Percentiles rank a stretch among this genome's conserved stretches.
phyloP scores from a whole-genome alignment of 2,797 vertebrate genomes.

The Tokudaia tokunoshimensis region DNA sequence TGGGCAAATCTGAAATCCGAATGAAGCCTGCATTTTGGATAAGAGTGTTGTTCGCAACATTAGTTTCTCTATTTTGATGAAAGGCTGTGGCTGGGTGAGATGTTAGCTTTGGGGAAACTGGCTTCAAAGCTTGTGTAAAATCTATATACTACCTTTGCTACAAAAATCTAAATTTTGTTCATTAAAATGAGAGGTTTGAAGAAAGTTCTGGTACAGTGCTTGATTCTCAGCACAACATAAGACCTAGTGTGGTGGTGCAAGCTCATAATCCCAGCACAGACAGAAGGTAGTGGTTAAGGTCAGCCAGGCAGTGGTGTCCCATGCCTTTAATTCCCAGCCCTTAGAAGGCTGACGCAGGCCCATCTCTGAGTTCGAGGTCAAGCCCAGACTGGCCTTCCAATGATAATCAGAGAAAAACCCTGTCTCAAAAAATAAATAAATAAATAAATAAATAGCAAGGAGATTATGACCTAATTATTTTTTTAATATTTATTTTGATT shows the following conservation, averaged over 20 bases:
- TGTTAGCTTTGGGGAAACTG: conserved; percentile 44
- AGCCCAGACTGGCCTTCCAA: neutral
- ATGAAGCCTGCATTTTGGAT: conserved; percentile 18
- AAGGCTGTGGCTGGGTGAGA: neutral
- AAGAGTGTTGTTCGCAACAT: neutral
- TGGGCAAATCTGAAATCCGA: conserved; percentile 57
- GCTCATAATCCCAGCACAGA: neutral
- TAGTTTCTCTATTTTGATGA: conserved; percentile 44
- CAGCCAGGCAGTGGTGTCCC: neutral
- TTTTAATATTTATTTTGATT: neutral
- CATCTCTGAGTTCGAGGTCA: neutral
- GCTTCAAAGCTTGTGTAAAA: neutral
- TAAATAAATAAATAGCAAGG: neutral
- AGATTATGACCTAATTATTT: neutral
- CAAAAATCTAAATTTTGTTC: conserved; percentile 42
- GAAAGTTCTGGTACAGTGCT: neutral
- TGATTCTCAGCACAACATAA: neutral
- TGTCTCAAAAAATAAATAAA: neutral
- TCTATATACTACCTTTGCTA: neutral
- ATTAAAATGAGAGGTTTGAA: neutral
- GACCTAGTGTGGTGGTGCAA: neutral
- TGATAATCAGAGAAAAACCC: neutral
- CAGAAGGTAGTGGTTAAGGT: neutral
- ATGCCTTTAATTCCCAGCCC: neutral
- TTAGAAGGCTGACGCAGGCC: neutral